Evolutionary conservation across 2,888 invertebrate genomes (phyloP).

Genomic region (Nebria salina): DNA sequence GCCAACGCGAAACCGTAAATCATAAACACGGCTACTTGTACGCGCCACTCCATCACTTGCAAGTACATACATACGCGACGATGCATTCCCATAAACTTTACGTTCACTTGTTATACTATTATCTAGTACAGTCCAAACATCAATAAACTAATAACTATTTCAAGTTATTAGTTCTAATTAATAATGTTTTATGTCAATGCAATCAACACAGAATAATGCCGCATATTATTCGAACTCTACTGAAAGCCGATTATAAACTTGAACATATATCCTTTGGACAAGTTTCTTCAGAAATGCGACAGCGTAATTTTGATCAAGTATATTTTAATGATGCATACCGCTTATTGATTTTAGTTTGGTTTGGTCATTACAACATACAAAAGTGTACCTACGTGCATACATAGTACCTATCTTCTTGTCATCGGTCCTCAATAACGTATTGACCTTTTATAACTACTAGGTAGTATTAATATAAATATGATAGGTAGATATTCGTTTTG

Average conservation of each 20-base stretch:
- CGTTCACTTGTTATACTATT: background rate
- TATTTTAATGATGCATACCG: background rate
- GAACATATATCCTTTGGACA: background rate
- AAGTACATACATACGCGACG: background rate
- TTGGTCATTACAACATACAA: background rate
- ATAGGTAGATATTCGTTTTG: no score
- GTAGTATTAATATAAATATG: no score
- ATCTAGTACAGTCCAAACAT: background rate
- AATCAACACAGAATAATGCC: background rate
- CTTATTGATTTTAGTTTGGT: background rate
- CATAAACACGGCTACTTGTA: conserved; percentile 33
- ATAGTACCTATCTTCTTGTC: background rate
- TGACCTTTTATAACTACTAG: no score
- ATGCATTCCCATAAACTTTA: background rate
- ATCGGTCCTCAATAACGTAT: background rate
- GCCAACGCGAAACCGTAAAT: conserved; percentile 39
- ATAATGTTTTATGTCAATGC: background rate
- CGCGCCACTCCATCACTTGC: background rate
- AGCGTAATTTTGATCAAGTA: background rate
- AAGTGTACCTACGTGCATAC: background rate
- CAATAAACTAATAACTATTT: background rate
- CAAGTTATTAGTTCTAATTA: background rate
- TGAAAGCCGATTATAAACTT: background rate
- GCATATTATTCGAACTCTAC: background rate
- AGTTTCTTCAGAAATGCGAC: background rate